phyloP scores from a whole-genome alignment of 2,797 vertebrate species.

The Aratinga solstitialis region DNA sequence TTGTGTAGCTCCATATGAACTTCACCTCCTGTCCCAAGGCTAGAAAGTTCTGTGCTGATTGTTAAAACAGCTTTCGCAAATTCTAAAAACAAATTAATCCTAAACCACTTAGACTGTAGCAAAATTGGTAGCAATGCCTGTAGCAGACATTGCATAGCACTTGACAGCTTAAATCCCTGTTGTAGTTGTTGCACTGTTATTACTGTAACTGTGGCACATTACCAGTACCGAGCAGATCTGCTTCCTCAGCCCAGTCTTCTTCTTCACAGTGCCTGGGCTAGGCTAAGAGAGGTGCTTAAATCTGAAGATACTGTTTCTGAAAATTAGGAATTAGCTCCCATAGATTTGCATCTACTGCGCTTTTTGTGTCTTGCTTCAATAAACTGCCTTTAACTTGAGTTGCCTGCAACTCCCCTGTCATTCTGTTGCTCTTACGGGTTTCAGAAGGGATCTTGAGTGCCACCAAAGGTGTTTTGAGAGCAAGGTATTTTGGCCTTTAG shows the following conservation, averaged over 20 bases:
- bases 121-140: neutral
- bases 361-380: neutral
- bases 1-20: neutral
- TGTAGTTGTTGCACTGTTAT: neutral
- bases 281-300: neutral
- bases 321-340: neutral
- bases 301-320: neutral
- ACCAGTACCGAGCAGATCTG: neutral
- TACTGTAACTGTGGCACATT: neutral
- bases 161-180: neutral
- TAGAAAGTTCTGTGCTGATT: neutral
- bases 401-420: neutral
- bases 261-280: neutral
- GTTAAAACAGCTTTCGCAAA: neutral
- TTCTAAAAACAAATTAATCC: neutral
- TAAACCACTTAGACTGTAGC: neutral
- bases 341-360: neutral
- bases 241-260: neutral
- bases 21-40: neutral
- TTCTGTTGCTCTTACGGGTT: rapidly evolving
- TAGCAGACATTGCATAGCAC: neutral
- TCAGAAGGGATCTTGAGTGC: neutral
- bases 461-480: neutral
- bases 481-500: neutral
- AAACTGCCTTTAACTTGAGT: neutral